phyloP scores from a whole-genome alignment of 1,140 invertebrate genomes.

The Choristoneura fumiferana region DNA sequence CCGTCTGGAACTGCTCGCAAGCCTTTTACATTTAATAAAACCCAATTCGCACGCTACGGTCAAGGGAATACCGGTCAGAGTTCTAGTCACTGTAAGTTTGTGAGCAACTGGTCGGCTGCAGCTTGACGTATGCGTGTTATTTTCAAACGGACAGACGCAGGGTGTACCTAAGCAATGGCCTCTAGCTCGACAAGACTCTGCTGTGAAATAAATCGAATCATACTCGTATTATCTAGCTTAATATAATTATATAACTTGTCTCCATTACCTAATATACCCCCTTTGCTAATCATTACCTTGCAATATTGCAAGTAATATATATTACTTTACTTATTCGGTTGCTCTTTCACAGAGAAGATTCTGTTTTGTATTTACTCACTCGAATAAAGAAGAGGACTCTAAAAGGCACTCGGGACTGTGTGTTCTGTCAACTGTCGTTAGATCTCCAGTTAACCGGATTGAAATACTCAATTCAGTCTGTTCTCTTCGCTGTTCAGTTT shows the following conservation, averaged over 20 bases:
- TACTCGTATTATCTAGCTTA: too few species aligned
- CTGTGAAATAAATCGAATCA: conserved; percentile 45
- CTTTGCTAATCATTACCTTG: too few species aligned
- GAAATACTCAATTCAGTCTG: conserved; percentile 35
- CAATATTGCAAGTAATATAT: too few species aligned
- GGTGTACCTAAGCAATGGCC: conserved; percentile 29
- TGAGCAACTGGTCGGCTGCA: background rate
- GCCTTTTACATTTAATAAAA: background rate
- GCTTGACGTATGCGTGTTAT: conserved; percentile 40
- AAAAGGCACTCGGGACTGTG: conserved; percentile 12
- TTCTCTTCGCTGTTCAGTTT: conserved; percentile 25
- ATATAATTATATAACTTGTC: too few species aligned
- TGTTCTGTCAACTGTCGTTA: conserved; percentile 16
- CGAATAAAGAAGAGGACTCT: background rate
- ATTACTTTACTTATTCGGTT: too few species aligned
- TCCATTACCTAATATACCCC: too few species aligned
- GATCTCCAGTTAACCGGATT: background rate
- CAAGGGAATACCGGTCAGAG: too few species aligned
- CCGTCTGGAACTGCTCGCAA: conserved; percentile 30
- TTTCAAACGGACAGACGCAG: conserved; percentile 40
- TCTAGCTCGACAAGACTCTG: conserved; percentile 35
- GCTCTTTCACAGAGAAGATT: too few species aligned
- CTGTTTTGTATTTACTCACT: too few species aligned
- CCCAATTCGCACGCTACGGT: too few species aligned
- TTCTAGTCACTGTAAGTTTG: too few species aligned